Conservation (phyloP, 1,140 invertebrate genomes). For the Leptinotarsa texana region DNA sequence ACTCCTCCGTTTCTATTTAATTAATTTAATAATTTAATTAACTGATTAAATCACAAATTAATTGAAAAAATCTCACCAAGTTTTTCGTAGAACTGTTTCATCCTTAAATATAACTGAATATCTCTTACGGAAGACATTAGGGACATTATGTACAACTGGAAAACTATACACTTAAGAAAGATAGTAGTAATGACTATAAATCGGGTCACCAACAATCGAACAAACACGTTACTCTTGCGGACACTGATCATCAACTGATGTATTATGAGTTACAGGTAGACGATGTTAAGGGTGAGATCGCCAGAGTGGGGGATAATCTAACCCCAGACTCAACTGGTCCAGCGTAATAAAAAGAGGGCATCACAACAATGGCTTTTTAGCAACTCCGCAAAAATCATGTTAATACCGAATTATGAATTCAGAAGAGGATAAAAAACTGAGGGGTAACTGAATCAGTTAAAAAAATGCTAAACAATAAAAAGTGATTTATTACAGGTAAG, state of each 20-base stretch:
- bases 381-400: slow-evolving; percentile 24
- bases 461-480: slow-evolving; percentile 18
- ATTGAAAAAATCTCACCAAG: slow-evolving; percentile 13
- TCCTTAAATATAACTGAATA: slow-evolving; percentile 15
- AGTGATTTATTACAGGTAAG: slow-evolving; percentile 20
- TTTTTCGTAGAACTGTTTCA: slow-evolving; percentile 14
- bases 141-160: neutral
- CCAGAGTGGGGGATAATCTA: slow-evolving; percentile 14
- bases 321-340: slow-evolving; percentile 18
- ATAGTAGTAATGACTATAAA: too few species aligned
- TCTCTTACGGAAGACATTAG: slow-evolving; percentile 4
- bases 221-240: neutral
- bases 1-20: too few species aligned
- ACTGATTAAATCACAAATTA: too few species aligned
- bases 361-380: slow-evolving; percentile 1
- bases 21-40: too few species aligned
- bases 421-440: slow-evolving; percentile 22
- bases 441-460: slow-evolving; percentile 11
- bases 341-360: slow-evolving; percentile 2
- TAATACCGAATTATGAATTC: slow-evolving; percentile 13
- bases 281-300: slow-evolving; percentile 8
- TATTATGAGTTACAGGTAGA: slow-evolving; percentile 22
- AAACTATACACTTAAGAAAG: too few species aligned
- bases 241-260: slow-evolving; percentile 22
- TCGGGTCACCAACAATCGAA: neutral